A percentile compares a stretch with the other conserved stretches of the same genome.
These are phyloP conservation scores for Anguilla megastoma DNA, from an alignment of 2,797 vertebrate species.

Conservation along the genomic window DNA sequence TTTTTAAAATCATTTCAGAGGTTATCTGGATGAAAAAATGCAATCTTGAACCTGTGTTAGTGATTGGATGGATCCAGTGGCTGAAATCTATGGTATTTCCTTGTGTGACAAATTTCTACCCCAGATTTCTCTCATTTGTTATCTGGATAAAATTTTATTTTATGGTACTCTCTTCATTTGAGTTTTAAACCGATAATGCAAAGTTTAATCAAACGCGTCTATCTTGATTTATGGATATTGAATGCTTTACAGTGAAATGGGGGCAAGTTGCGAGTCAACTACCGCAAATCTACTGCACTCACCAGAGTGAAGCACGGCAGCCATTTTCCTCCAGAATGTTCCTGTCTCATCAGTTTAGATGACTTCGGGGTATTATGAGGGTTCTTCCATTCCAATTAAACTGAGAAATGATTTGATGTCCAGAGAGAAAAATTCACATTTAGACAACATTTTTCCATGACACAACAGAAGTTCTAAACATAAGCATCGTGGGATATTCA, in stretches of 20 bases:
- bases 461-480: not conserved
- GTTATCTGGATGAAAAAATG: not conserved
- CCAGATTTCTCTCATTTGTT: not conserved
- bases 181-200: not conserved
- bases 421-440: not conserved
- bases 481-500: not conserved
- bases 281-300: no score
- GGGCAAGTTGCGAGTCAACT: no score
- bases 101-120: not conserved
- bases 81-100: not conserved
- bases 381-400: not conserved
- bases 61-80: no score
- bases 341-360: no score
- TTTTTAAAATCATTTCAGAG: not conserved
- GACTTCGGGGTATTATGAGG: no score
- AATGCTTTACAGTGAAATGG: not conserved
- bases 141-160: not conserved
- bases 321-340: no score
- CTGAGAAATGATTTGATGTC: not conserved
- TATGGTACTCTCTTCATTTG: no score
- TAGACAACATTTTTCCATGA: not conserved
- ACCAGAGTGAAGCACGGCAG: no score
- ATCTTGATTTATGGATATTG: not conserved
- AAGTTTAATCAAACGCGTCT: not conserved
- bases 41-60: not conserved